A percentile compares a stretch with the other conserved stretches of the same genome.
These are phyloP conservation scores for Trimorus sp. DNA, from an alignment of 2,888 invertebrate species.

Conservation along the genomic window DNA sequence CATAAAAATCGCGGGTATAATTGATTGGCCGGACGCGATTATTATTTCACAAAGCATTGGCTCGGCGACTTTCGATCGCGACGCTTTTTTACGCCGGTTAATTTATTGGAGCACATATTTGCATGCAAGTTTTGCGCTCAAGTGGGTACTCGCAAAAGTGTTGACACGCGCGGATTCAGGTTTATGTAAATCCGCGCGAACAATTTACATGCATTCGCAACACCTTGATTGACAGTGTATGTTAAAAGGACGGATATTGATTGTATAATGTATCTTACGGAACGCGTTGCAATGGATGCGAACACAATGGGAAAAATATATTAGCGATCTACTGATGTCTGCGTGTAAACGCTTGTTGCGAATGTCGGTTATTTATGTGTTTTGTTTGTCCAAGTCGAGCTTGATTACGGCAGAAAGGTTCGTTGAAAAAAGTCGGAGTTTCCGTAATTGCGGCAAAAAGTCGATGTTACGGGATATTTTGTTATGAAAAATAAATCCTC, in stretches of 20 bases:
- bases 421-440: no score
- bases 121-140: conserved; percentile 6
- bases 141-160: conserved; percentile 29
- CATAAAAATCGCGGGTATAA: no score
- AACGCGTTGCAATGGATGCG: background rate
- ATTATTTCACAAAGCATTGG: no score
- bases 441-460: no score
- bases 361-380: no score
- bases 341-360: no score
- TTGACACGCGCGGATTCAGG: conserved; percentile 20
- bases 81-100: background rate
- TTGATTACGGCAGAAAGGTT: no score
- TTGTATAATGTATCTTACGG: conserved; percentile 7
- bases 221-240: conserved; percentile 22
- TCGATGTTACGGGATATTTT: no score
- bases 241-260: conserved; percentile 25
- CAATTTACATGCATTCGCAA: conserved; percentile 32
- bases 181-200: conserved; percentile 32
- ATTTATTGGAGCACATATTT: conserved; percentile 5
- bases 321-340: no score
- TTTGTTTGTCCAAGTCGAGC: no score
- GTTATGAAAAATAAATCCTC: no score
- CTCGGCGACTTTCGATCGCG: background rate
- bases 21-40: no score
- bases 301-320: background rate